These are phyloP conservation scores for Steinernema khuongi DNA, from an alignment of 1,140 invertebrate genomes.

Conservation along the genomic window DNA sequence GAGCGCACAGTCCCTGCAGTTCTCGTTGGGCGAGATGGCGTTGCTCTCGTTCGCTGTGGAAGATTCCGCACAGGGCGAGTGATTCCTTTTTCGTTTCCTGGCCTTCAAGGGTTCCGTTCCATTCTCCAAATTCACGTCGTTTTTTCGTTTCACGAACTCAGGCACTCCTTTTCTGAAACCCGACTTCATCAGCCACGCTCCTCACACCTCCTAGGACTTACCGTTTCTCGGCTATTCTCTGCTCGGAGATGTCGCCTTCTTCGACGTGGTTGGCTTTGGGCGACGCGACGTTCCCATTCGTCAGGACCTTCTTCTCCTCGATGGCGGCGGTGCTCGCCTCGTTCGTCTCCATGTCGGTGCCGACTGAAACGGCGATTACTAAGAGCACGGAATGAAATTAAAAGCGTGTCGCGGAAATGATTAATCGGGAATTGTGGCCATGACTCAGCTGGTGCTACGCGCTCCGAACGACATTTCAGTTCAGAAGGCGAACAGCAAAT, in stretches of 20 bases:
- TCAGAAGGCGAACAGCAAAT: too few species aligned
- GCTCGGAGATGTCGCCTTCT: not conserved
- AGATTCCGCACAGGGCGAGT: not conserved
- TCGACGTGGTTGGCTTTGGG: not conserved
- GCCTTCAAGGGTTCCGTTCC: not conserved
- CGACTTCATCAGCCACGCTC: too few species aligned
- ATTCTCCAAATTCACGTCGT: not conserved
- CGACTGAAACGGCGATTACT: not conserved
- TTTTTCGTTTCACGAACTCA: not conserved
- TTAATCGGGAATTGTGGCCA: not conserved
- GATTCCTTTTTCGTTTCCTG: not conserved
- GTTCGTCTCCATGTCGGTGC: not conserved
- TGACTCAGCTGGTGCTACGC: not conserved
- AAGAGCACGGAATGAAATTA: not conserved
- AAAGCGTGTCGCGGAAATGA: not conserved
- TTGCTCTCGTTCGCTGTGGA: not conserved
- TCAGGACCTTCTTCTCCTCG: constrained; percentile 6
- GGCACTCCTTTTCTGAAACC: too few species aligned
- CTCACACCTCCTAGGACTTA: too few species aligned
- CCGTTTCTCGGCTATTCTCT: too few species aligned
- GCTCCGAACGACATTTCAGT: too few species aligned
- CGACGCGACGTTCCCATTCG: not conserved
- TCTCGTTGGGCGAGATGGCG: not conserved
- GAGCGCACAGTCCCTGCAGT: not conserved
- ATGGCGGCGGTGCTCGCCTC: not conserved